Base-by-base conservation (phyloP, 2,113 vertebrate species). In the Oplegnathus fasciatus region DNA sequence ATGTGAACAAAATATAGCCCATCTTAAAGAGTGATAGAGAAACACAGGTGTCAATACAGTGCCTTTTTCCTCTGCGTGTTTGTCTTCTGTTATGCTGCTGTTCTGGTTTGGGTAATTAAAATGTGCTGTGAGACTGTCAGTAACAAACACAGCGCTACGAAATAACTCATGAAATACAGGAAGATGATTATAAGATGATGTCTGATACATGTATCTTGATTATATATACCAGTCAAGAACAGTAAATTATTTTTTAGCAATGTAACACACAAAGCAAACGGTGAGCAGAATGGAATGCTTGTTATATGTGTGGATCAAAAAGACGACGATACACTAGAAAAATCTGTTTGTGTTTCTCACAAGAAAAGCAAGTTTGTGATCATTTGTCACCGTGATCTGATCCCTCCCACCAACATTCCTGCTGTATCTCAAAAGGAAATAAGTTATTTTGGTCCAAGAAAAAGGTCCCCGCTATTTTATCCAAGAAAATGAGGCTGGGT, bases 391-490 rank as follows among this genome's bases (percentile, higher is more conserved):
- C 40, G 57, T 67, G 64, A 87, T 90, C 40, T 77, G 81, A 84
- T 88, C 86, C 64, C 82, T 80, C 88, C 90, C 54, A 70, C 80
- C 82, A 82, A 90, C 91, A 91, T 80, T 87, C 83, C 75, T 65
- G 78, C 85, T 77, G 72, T 84, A 91, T 87, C 86, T 90, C 80
- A 83, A 84, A 85, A 86, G 80, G 75, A 92, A 91, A 92, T 92
- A 89, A 91, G 84, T 92, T 93, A 92, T 94, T 94, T 93, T 93
- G 87, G 93, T 91, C 88, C 87, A 88, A 37, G 58, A 79, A 87
- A 90, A 87, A 85, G 75, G 80, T 86, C 74, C 75, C 58, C 26
- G 82, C 75, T 87, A 50, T 89, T 86, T 86, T 75, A 88, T 88
- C 77, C 32, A 73, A 83, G 76, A 69, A 90, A 91, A 91, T 90